Base-by-base conservation (phyloP, 2,888 invertebrate genomes). In the Mythimna lalbum region DNA sequence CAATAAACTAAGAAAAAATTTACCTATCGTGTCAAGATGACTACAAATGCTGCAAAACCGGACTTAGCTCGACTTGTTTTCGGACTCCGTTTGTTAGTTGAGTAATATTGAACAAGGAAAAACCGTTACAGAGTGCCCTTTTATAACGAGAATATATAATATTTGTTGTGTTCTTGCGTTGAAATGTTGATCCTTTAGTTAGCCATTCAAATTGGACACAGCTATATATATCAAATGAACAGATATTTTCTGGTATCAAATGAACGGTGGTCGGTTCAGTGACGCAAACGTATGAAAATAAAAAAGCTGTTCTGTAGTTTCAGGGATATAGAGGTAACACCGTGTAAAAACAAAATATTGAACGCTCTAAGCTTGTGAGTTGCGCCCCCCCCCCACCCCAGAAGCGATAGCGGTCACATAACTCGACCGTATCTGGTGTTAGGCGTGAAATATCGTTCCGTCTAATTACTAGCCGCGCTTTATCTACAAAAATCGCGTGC, bases 391-490 rank as follows among this genome's bases (percentile, higher is more conserved):
- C 53, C 43, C 62, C 63, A 60, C 53, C 43, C 62, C 63, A 60
- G 53, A 66, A 68, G 80, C 77, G 77, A 81, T 80, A 82, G 82
- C 78, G 81, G 82, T 65, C 84, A 69, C 86, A 86, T 89, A 89
- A 88, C 89, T 88, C 87, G 86, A 49, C 75, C 69, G 82, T 87
- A 87, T 87, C 87, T 80, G 80, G 77, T 73, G 78, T 67, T 72
- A 69, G 78, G 73, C 79, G 84, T 84, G 86, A 87, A 83, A 81
- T 84, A 85, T 81, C 76, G 69, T 81, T 56, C 72, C 67, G 59
- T 65, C 87, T 88, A 86, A 85, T 88, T 87, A 86, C 84, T 78
- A 69, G 64, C 70, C 69, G 62, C 61, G 66, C 69, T 73, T 80
- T 87, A 86, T 87, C 86, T 78, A 73, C 59, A 77, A 84, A 72